phyloP scores from a whole-genome alignment of 2,113 vertebrate species.

The Microtus oregoni region DNA sequence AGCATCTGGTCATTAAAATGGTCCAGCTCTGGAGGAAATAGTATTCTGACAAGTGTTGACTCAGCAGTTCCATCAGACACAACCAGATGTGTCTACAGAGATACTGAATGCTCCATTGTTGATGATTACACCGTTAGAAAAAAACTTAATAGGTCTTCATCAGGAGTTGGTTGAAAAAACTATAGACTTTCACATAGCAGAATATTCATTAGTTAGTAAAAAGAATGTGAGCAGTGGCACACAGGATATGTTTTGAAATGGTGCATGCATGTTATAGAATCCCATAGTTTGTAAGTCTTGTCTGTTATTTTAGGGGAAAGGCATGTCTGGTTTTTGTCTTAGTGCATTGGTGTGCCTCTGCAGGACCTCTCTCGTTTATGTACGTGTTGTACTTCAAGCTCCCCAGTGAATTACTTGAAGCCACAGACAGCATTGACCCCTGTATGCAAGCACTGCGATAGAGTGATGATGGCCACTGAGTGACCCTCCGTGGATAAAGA shows the following conservation, averaged over 20 bases:
- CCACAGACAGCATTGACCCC: background rate
- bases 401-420: background rate
- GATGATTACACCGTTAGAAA: conserved; percentile 39
- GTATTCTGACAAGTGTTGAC: background rate
- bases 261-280: background rate
- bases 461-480: background rate
- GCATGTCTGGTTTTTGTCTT: background rate
- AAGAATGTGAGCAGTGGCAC: background rate
- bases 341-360: background rate
- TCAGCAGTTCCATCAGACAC: background rate
- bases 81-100: background rate
- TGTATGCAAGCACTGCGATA: background rate
- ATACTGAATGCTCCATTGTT: background rate
- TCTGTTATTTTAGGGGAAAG: background rate
- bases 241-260: conserved; percentile 13
- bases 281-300: background rate
- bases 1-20: background rate
- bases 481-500: background rate
- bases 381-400: background rate
- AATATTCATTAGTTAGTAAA: background rate
- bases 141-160: background rate
- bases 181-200: background rate
- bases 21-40: background rate
- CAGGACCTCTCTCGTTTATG: background rate
- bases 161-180: conserved; percentile 16